These are phyloP conservation scores for Crypturellus tataupa DNA, from an alignment of 2,797 vertebrate genomes.

Conservation along the genomic window DNA sequence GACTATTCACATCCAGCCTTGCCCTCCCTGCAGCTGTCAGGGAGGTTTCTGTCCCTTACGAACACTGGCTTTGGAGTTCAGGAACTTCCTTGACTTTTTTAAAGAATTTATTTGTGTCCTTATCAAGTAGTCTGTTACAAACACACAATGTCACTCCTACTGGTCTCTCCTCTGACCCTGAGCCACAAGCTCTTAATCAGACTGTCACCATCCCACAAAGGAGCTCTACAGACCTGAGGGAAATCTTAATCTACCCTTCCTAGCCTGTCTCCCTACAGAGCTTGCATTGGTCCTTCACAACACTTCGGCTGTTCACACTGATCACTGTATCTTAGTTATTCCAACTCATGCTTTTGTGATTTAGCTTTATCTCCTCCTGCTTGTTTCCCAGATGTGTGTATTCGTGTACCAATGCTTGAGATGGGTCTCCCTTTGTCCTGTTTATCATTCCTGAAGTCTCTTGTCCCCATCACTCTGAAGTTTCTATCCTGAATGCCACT, in stretches of 20 bases:
- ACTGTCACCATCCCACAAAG: accelerated
- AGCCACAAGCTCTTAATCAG: background rate
- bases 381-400: accelerated
- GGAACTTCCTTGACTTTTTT: background rate
- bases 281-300: background rate
- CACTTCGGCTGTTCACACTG: background rate
- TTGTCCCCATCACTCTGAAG: background rate
- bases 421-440: accelerated
- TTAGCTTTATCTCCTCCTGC: accelerated
- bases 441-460: background rate
- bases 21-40: background rate
- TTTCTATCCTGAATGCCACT: background rate
- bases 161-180: background rate
- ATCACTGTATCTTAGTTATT: background rate
- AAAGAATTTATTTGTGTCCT: background rate
- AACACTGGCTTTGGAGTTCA: background rate
- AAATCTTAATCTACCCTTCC: background rate
- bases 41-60: too few species aligned
- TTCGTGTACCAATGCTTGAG: background rate
- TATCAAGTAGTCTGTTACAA: background rate
- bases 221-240: background rate
- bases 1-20: background rate
- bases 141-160: background rate
- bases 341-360: background rate
- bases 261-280: background rate